These are phyloP conservation scores for Apis laboriosa DNA, from an alignment of 1,140 invertebrate genomes.

Conservation along the genomic window DNA sequence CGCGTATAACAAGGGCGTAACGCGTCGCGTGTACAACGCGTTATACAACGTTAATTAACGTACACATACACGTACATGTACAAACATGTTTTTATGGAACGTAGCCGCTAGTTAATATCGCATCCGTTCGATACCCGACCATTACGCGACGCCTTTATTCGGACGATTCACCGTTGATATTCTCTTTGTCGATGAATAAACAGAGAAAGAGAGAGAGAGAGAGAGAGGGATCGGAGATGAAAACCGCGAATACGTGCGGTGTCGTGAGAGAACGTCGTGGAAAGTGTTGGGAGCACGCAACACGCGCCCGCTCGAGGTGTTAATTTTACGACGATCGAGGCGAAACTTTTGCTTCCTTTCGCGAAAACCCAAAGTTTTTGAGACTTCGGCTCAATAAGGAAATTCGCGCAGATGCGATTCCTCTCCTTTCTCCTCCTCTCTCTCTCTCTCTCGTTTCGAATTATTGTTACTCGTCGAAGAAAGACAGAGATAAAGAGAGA, in stretches of 20 bases:
- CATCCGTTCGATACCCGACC: slow-evolving; percentile 1
- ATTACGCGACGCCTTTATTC: neutral
- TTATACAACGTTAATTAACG: slow-evolving; percentile 37
- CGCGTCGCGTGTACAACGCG: slow-evolving; percentile 22
- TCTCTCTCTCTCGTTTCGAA: neutral
- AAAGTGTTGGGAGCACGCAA: slow-evolving; percentile 52
- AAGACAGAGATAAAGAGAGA: neutral
- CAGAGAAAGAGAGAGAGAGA: neutral
- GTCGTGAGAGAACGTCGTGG: slow-evolving; percentile 35
- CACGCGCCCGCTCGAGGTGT: slow-evolving; percentile 54
- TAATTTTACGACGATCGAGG: slow-evolving; percentile 56
- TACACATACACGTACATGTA: neutral
- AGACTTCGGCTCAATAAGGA: slow-evolving; percentile 48
- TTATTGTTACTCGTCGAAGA: slow-evolving; percentile 5
- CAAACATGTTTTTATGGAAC: no score
- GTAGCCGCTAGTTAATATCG: slow-evolving; percentile 14
- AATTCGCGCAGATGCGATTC: neutral
- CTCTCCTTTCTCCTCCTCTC: no score
- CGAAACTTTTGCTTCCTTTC: slow-evolving; percentile 19
- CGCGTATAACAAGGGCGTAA: neutral
- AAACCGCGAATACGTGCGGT: slow-evolving; percentile 34
- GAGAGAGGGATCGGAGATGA: slow-evolving; percentile 19
- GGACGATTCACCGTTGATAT: neutral
- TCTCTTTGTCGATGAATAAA: neutral
- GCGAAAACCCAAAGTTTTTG: slow-evolving; percentile 21